Percentiles rank a stretch among this genome's conserved stretches.
phyloP scores from a whole-genome alignment of 2,113 vertebrate species.

The Rhinoderma darwinii region DNA sequence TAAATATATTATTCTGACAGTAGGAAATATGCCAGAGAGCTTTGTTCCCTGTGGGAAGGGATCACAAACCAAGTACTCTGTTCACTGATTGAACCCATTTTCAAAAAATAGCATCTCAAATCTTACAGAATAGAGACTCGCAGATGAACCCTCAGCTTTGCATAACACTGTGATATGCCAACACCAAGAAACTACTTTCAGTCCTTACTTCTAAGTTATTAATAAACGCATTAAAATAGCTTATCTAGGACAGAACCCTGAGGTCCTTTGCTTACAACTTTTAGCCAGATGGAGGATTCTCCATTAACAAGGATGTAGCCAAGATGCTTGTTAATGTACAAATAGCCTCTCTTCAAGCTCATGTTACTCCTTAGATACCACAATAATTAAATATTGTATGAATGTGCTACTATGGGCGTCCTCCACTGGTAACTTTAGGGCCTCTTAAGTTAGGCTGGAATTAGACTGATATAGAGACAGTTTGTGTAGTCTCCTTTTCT shows the following conservation, averaged over 20 bases:
- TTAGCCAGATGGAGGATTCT: constrained; percentile 27
- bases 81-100: neutral
- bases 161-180: constrained; percentile 4
- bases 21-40: neutral
- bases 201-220: constrained; percentile 39
- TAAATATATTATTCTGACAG: neutral
- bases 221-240: constrained; percentile 28
- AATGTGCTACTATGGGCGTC: neutral
- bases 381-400: constrained; percentile 6
- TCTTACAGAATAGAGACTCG: neutral
- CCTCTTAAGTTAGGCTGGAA: no score
- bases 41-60: neutral
- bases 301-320: constrained; percentile 17
- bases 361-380: neutral
- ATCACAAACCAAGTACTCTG: neutral
- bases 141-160: neutral
- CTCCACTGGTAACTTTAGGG: neutral
- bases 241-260: constrained; percentile 34
- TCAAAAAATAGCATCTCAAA: neutral
- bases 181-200: constrained; percentile 12
- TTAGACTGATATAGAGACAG: no score
- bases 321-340: constrained; percentile 2
- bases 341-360: neutral
- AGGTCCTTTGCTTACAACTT: constrained; percentile 4
- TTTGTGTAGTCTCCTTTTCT: no score